Conservation (phyloP, 2,888 invertebrate genomes). For the Neuroscelio doddi region DNA sequence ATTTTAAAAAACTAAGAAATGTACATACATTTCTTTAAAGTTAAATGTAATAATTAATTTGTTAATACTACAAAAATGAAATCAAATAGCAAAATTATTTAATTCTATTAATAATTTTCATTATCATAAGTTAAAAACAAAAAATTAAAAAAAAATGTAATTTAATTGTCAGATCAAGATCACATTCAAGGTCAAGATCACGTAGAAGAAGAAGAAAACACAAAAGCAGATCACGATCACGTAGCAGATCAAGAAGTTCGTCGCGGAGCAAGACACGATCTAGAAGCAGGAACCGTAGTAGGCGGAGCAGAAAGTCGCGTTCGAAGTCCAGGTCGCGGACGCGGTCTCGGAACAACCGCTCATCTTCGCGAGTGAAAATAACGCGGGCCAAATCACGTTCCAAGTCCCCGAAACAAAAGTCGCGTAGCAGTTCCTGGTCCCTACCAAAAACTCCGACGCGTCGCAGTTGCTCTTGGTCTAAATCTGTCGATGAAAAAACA, state of each 20-base stretch:
- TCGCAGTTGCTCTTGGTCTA: constrained; percentile 75
- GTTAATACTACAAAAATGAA: too few relatives aligned
- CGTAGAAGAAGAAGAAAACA: constrained; percentile 62
- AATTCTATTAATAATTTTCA: too few relatives aligned
- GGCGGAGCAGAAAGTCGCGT: not conserved
- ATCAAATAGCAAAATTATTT: too few relatives aligned
- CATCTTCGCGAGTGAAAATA: constrained; percentile 52
- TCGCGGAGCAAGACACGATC: not conserved
- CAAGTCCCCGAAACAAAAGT: constrained; percentile 53
- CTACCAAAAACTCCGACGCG: constrained; percentile 72
- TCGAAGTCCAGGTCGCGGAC: constrained; percentile 37
- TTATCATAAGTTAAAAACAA: too few relatives aligned
- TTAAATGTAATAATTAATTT: too few relatives aligned
- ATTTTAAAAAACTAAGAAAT: too few relatives aligned
- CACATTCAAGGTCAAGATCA: constrained; percentile 51
- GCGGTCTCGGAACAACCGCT: constrained; percentile 52
- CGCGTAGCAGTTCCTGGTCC: constrained; percentile 78
- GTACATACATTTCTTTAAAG: too few relatives aligned
- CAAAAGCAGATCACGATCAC: constrained; percentile 56
- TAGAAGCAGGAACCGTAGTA: constrained; percentile 12
- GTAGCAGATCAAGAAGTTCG: constrained; percentile 29
- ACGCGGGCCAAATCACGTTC: constrained; percentile 62
- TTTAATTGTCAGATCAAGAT: constrained; percentile 20
- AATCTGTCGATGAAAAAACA: constrained; percentile 45
- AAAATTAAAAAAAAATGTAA: too few relatives aligned